These are phyloP conservation scores for Todiramphus saurophagus DNA, from an alignment of 2,113 vertebrate genomes.

Conservation along the genomic window DNA sequence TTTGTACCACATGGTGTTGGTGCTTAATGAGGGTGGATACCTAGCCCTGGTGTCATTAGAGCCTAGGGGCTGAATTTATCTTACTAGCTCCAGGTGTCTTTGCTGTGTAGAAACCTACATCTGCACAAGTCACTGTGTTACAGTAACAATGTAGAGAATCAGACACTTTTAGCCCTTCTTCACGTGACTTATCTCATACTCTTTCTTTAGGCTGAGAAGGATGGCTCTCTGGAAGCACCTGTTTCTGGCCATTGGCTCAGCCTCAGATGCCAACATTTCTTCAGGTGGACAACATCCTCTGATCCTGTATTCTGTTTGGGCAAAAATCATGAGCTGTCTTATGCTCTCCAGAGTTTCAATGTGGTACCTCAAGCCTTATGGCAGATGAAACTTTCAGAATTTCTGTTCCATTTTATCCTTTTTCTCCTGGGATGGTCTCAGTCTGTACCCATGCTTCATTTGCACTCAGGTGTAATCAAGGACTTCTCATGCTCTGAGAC, in stretches of 20 bases:
- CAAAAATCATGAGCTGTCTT: neutral
- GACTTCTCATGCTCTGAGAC: neutral
- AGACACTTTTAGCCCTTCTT: neutral
- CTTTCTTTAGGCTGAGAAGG: neutral
- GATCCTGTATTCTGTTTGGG: neutral
- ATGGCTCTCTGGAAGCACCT: neutral
- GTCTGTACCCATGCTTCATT: neutral
- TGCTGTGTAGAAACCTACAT: neutral
- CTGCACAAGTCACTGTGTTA: fast-evolving
- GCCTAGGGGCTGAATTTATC: neutral
- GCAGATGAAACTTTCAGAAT: neutral
- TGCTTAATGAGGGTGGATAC: neutral
- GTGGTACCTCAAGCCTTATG: neutral
- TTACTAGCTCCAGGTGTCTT: neutral
- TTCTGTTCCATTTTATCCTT: neutral
- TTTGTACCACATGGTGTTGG: neutral
- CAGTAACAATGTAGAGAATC: neutral
- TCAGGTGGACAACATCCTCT: neutral
- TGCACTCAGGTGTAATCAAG: neutral
- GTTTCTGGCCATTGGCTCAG: neutral
- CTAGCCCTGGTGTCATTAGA: neutral
- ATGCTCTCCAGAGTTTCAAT: neutral
- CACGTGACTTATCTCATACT: neutral
- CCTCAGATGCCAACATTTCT: fast-evolving
- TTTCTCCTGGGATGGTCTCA: neutral